Percentiles rank a stretch among this genome's conserved stretches.
phyloP scores from a whole-genome alignment of 2,888 invertebrate genomes.

The Trileptium ribeirensis region DNA sequence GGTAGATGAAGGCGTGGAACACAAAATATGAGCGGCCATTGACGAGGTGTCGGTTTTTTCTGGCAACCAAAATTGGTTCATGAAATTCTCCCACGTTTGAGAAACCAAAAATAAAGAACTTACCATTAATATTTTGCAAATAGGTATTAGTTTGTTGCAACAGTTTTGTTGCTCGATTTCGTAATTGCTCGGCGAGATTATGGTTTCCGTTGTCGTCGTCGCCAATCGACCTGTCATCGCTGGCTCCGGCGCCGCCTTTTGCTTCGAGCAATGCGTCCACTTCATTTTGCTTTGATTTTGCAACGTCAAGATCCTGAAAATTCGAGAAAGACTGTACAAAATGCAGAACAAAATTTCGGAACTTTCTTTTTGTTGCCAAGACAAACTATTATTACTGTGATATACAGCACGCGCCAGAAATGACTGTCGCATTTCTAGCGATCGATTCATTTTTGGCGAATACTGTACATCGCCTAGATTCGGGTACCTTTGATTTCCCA shows the following conservation, averaged over 20 bases:
- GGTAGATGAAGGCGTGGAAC: too few species aligned
- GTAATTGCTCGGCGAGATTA: constrained; percentile 67
- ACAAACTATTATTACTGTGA: too few species aligned
- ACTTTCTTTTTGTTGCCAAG: too few species aligned
- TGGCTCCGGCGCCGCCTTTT: constrained; percentile 67
- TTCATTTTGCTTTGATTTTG: constrained; percentile 62
- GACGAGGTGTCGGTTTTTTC: too few species aligned
- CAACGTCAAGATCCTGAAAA: constrained; percentile 60
- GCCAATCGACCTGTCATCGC: constrained; percentile 66
- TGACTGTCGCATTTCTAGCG: neutral
- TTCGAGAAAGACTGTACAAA: too few species aligned
- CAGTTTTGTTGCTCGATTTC: constrained; percentile 71
- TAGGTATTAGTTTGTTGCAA: constrained; percentile 64
- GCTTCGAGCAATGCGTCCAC: constrained; percentile 58
- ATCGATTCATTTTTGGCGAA: too few species aligned
- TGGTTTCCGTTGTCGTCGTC: constrained; percentile 68
- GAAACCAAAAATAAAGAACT: constrained; percentile 59
- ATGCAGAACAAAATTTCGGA: too few species aligned
- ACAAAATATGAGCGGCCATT: too few species aligned
- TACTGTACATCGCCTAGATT: too few species aligned
- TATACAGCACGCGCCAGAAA: neutral
- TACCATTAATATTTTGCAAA: constrained; percentile 29
- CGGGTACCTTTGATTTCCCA: too few species aligned
- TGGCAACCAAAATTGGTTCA: too few species aligned
- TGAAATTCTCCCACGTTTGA: too few species aligned